phyloP scores from a whole-genome alignment of 2,797 vertebrate species.

The Channallabes apus region DNA sequence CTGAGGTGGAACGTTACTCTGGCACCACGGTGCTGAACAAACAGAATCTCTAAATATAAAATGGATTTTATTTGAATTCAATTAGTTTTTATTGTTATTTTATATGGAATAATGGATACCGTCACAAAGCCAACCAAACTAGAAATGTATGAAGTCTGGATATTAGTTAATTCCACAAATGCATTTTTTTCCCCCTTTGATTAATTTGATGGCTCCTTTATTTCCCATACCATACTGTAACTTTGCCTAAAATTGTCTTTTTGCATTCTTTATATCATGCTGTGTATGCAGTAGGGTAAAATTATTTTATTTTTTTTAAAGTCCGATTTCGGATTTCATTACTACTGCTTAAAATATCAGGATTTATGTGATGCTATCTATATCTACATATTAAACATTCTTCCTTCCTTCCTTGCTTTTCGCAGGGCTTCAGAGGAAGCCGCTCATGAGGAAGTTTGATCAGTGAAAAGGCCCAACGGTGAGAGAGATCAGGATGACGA shows the following conservation, averaged over 20 bases:
- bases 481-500: conserved; percentile 84
- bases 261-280: not conserved
- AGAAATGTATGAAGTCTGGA: too few species aligned
- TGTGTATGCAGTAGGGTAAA: too few species aligned
- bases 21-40: too few species aligned
- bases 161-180: not conserved
- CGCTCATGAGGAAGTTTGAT: conserved; percentile 77
- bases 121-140: too few species aligned
- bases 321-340: not conserved
- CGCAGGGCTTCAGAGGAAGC: conserved; percentile 74
- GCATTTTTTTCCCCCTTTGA: not conserved
- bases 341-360: not conserved
- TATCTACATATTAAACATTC: not conserved
- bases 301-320: not conserved
- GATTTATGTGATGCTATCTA: not conserved
- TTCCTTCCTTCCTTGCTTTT: conserved; percentile 31
- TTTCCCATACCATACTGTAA: not conserved
- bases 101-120: too few species aligned
- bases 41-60: not conserved
- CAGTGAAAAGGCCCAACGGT: conserved; percentile 65
- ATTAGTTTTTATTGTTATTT: too few species aligned
- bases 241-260: not conserved
- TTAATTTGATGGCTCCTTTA: not conserved
- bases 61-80: too few species aligned
- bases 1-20: not conserved